Evolutionary conservation across 2,797 vertebrate species (phyloP).

Genomic region (Neosilurus hyrtlii): DNA sequence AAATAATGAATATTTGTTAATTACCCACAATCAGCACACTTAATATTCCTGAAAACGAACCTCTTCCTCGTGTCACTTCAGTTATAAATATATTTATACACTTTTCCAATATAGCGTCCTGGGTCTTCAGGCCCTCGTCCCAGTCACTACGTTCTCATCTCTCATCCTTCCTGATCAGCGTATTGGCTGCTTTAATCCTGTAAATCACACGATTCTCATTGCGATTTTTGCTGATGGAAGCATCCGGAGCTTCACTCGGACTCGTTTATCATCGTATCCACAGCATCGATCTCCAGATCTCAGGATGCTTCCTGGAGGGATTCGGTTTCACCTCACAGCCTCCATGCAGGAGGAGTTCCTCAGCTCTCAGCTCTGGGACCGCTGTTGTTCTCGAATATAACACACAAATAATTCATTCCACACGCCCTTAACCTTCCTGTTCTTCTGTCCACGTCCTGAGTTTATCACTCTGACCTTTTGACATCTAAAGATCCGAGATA

Average conservation of each 20-base stretch:
- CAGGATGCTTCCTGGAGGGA: not conserved
- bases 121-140: not conserved
- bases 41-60: not conserved
- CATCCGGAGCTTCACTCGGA: not conserved
- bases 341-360: conserved; percentile 14
- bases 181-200: not conserved
- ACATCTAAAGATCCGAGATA: not conserved
- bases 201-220: not conserved
- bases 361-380: not conserved
- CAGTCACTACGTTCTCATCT: not conserved
- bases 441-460: not conserved
- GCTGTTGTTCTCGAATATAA: not conserved
- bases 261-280: not conserved
- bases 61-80: not conserved
- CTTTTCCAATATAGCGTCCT: not conserved
- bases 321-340: not conserved
- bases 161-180: not conserved
- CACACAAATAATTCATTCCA: not conserved
- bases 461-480: not conserved
- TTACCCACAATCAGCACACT: not conserved
- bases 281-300: conserved; percentile 8
- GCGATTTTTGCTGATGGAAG: not conserved
- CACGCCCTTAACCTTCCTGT: not conserved
- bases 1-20: not conserved
- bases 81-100: not conserved